Conservation (phyloP, 1,140 invertebrate species). For the Drosophila littoralis region DNA sequence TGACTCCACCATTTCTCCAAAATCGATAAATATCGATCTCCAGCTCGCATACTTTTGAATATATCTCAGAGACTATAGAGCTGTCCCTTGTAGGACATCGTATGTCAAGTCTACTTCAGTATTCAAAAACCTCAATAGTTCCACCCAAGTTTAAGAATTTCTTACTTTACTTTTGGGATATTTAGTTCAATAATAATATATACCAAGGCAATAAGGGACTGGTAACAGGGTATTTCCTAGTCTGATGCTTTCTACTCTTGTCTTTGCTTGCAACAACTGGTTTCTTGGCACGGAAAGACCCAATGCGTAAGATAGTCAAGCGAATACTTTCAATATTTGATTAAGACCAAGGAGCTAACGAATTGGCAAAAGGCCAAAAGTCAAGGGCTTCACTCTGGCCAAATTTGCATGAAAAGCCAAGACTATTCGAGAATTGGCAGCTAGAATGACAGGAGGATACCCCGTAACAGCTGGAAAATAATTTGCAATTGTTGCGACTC, state of each 20-base stretch:
- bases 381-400: conserved; percentile 1
- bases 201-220: not conserved
- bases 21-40: too few species aligned
- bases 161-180: too few species aligned
- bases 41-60: too few species aligned
- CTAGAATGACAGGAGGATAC: not conserved
- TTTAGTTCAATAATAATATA: too few species aligned
- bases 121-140: too few species aligned
- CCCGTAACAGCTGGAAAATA: not conserved
- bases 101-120: too few species aligned
- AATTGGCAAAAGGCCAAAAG: conserved; percentile 20
- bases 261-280: conserved; percentile 24
- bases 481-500: not conserved
- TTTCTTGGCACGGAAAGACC: conserved; percentile 22
- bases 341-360: conserved; percentile 12
- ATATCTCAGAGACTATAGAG: too few species aligned
- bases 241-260: not conserved
- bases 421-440: not conserved
- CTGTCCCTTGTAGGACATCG: too few species aligned
- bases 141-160: too few species aligned
- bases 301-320: conserved; percentile 13
- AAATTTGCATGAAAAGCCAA: not conserved
- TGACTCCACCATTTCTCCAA: too few species aligned
- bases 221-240: not conserved
- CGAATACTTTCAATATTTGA: conserved; percentile 28